Conservation (phyloP, 2,797 vertebrate genomes). For the Tapera naevia region DNA sequence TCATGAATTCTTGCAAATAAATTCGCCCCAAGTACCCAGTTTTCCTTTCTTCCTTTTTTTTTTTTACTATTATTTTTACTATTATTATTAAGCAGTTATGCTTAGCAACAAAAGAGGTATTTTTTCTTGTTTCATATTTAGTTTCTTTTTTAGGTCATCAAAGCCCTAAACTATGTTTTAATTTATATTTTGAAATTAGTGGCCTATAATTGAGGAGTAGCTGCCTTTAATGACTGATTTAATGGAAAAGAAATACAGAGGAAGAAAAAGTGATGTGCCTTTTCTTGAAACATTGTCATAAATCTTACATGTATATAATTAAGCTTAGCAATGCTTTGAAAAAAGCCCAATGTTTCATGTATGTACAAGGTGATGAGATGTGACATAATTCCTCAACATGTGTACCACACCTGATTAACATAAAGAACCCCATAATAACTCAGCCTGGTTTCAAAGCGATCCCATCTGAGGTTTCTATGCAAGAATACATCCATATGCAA, state of each 20-base stretch:
- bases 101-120: not conserved
- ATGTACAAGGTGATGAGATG: slow-evolving; percentile 62
- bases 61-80: too few species aligned
- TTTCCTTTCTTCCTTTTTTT: not conserved
- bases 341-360: slow-evolving; percentile 47
- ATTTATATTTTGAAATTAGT: not conserved
- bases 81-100: not conserved
- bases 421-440: not conserved
- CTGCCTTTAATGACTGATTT: not conserved
- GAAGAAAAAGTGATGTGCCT: not conserved
- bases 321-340: slow-evolving; percentile 58
- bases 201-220: not conserved
- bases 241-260: not conserved
- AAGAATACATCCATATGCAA: not conserved
- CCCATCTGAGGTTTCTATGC: slow-evolving; percentile 28
- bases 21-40: not conserved
- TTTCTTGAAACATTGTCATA: slow-evolving; percentile 30
- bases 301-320: slow-evolving; percentile 38
- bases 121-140: not conserved
- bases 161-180: not conserved
- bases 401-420: slow-evolving; percentile 65
- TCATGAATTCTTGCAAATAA: not conserved
- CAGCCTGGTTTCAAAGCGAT: not conserved
- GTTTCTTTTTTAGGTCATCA: not conserved
- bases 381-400: slow-evolving; percentile 61